These are phyloP conservation scores for Drosophila anomelani DNA, from an alignment of 2,888 invertebrate genomes.

Conservation along the genomic window DNA sequence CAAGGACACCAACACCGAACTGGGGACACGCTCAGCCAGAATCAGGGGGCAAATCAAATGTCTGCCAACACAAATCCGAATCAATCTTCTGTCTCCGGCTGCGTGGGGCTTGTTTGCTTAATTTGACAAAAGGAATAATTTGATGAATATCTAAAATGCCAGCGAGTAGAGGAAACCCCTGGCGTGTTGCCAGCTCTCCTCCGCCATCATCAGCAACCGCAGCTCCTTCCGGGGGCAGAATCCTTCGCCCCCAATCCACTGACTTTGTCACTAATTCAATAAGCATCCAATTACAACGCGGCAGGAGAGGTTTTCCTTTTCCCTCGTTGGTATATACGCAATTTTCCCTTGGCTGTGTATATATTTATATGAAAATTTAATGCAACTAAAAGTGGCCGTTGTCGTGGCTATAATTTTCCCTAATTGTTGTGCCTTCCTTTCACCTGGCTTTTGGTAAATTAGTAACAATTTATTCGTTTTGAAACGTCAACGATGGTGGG, in stretches of 20 bases:
- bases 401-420: conserved; percentile 51
- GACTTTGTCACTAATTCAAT: conserved; percentile 75
- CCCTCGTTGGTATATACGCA: conserved; percentile 45
- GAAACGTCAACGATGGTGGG: conserved; percentile 14
- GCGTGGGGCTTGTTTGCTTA: conserved; percentile 71
- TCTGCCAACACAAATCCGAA: conserved; percentile 56
- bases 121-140: conserved; percentile 81
- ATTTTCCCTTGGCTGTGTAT: conserved; percentile 55
- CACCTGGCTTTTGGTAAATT: conserved; percentile 31
- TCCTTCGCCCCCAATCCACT: conserved; percentile 18
- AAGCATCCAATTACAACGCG: conserved; percentile 78
- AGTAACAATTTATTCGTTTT: conserved; percentile 27
- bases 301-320: conserved; percentile 40
- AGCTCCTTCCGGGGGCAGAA: neutral
- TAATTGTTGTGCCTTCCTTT: conserved; percentile 49
- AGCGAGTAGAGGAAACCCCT: conserved; percentile 49
- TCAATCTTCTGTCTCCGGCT: conserved; percentile 65
- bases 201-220: neutral
- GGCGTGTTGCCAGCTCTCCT: conserved; percentile 27
- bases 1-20: conserved; percentile 9
- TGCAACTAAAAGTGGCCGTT: conserved; percentile 52
- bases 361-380: conserved; percentile 64
- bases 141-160: conserved; percentile 77
- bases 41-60: conserved; percentile 47
- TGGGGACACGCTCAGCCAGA: conserved; percentile 12